Base-by-base conservation (phyloP, 92 coral and sea anemone species). In the Epizoanthus scotinus region DNA sequence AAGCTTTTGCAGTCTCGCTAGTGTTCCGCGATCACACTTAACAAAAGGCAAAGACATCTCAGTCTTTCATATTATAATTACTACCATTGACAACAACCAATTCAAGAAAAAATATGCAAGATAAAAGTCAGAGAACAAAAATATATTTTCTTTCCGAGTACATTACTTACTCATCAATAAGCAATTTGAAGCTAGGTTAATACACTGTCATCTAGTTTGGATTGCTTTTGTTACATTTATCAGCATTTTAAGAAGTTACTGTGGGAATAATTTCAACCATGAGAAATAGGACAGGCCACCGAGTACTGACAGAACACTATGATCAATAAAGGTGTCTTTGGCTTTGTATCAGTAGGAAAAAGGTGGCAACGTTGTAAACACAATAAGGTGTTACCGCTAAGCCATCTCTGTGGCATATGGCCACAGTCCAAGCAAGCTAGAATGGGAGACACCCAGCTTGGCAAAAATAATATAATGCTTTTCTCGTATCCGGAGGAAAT, bases 1-100 rank as follows among this genome's bases (percentile, higher is more conserved):
- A 84, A 83, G 86, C 82, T 79, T 73, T 61, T 54, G 29, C 25
- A 56, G 13, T 47, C 71, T 84, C 71, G n/a, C 73, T 63, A 67
- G 63, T 67, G 34, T 29, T 52, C 44, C n/a, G 28, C 6, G 49
- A 79, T 47, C 28, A 24, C n/a, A 9, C 1, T 75, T 40, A 75
- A 17, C 56, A 60, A 75, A 73, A 38, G 57, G 42, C 80, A 74
- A 75, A 38, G 67, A 58, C 13, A 58, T 38, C 38, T 31, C 56
- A 21, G 22, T 38, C 36, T 63, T 63, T 8, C n/a, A 26, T 38
- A 27, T 38, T 19, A 27, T 26, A 24, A 29, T 60, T 15, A 62
- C 56, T 21, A 21, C 56, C 52, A 47, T 25, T 15, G 21, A 56
- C 54, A 31, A 64, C 70, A 29, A 64, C 44, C 70, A 18, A 5